Conservation (phyloP, 2,888 invertebrate genomes). For the Drosophila ustulata region DNA sequence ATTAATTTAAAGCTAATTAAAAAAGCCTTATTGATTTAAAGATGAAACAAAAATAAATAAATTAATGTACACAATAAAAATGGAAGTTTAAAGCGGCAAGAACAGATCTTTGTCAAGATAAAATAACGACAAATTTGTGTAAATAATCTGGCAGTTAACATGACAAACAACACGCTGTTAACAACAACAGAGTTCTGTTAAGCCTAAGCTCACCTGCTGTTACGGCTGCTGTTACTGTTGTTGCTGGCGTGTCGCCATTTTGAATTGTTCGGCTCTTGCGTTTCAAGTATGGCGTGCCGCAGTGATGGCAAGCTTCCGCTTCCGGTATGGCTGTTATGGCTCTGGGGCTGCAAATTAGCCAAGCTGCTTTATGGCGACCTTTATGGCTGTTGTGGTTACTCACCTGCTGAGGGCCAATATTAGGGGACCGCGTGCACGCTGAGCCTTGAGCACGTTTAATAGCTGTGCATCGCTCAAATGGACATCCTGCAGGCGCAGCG, state of each 20-base stretch:
- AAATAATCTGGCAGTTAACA: too few relatives aligned
- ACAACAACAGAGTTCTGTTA: background rate
- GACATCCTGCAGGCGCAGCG: conserved; percentile 73
- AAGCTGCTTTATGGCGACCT: conserved; percentile 3
- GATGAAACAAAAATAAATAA: too few relatives aligned
- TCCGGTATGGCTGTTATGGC: conserved; percentile 20
- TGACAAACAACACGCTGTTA: conserved; percentile 15
- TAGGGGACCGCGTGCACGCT: conserved; percentile 75
- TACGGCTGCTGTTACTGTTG: conserved; percentile 22
- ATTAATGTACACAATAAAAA: too few relatives aligned
- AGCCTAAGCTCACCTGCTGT: background rate
- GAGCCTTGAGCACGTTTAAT: conserved; percentile 64
- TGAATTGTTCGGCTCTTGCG: conserved; percentile 38
- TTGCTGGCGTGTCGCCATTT: conserved; percentile 30
- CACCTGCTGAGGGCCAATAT: conserved; percentile 82
- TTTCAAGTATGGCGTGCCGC: conserved; percentile 65
- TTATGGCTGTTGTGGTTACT: conserved; percentile 34
- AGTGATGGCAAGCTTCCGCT: conserved; percentile 56
- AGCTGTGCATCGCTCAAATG: conserved; percentile 71
- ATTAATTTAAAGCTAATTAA: too few relatives aligned
- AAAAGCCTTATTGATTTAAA: too few relatives aligned
- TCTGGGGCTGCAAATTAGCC: conserved; percentile 36
- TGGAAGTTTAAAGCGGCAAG: too few relatives aligned
- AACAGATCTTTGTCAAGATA: too few relatives aligned
- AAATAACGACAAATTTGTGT: too few relatives aligned